phyloP scores from a whole-genome alignment of 2,797 vertebrate genomes.

The Artibeus jamaicensis region DNA sequence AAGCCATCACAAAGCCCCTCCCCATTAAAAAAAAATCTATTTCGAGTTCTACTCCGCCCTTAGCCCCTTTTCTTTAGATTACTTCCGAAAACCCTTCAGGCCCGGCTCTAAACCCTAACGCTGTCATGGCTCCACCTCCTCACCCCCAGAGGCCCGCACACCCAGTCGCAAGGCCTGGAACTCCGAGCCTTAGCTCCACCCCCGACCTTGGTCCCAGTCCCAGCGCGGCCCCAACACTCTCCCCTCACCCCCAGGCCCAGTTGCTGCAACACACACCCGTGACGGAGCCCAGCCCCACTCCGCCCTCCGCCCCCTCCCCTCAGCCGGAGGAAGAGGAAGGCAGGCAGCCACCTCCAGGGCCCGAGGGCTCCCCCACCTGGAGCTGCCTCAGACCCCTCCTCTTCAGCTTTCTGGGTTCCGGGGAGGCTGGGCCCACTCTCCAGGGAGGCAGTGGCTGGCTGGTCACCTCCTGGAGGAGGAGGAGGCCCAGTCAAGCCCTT shows the following conservation, averaged over 20 bases:
- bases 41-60: neutral
- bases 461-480: slow-evolving; percentile 64
- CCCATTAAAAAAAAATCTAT: no score
- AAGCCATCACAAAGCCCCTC: neutral
- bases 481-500: slow-evolving; percentile 64
- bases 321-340: neutral
- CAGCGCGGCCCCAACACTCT: rapidly evolving
- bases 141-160: rapidly evolving
- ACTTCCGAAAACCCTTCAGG: no score
- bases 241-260: neutral
- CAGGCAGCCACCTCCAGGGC: neutral
- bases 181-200: neutral
- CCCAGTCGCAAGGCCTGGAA: neutral
- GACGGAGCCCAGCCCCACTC: neutral
- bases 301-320: neutral
- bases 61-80: neutral
- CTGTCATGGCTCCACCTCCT: neutral
- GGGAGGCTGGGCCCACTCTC: slow-evolving; percentile 51
- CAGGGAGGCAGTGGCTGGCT: slow-evolving; percentile 29
- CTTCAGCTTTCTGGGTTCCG: slow-evolving; percentile 70
- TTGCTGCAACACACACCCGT: no score
- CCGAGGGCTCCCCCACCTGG: slow-evolving; percentile 58
- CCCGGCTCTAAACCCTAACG: neutral
- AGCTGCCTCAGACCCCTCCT: slow-evolving; percentile 62
- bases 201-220: neutral